These are phyloP conservation scores for Clarias pachynema DNA, from an alignment of 2,797 vertebrate species.

Conservation along the genomic window DNA sequence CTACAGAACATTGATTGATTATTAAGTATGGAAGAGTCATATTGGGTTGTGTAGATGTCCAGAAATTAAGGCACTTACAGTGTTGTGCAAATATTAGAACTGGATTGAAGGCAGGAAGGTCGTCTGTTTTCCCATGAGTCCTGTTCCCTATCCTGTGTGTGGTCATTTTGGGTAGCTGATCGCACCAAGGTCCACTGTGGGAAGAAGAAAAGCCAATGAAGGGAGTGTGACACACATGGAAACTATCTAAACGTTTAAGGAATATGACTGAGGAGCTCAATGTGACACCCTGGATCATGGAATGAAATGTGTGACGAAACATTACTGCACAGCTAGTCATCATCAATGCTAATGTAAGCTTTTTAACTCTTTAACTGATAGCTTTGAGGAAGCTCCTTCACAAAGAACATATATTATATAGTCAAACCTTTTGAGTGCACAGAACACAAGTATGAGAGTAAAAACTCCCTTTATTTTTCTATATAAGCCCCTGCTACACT, in stretches of 20 bases:
- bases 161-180: not conserved
- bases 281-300: too few species aligned
- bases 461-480: too few species aligned
- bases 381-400: not conserved
- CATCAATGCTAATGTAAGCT: not conserved
- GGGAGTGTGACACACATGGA: too few species aligned
- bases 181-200: too few species aligned
- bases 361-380: not conserved
- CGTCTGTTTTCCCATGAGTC: not conserved
- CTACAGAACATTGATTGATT: not conserved
- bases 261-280: too few species aligned
- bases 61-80: not conserved
- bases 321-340: not conserved
- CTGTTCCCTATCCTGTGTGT: not conserved
- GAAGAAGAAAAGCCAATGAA: too few species aligned
- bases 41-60: not conserved
- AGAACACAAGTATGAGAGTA: too few species aligned
- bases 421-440: too few species aligned
- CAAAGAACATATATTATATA: not conserved
- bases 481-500: too few species aligned
- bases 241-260: too few species aligned
- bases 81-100: not conserved
- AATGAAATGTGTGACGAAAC: too few species aligned
- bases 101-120: not conserved
- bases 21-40: not conserved